phyloP scores from a whole-genome alignment of 2,888 invertebrate genomes.

The Antheraea yamamai region DNA sequence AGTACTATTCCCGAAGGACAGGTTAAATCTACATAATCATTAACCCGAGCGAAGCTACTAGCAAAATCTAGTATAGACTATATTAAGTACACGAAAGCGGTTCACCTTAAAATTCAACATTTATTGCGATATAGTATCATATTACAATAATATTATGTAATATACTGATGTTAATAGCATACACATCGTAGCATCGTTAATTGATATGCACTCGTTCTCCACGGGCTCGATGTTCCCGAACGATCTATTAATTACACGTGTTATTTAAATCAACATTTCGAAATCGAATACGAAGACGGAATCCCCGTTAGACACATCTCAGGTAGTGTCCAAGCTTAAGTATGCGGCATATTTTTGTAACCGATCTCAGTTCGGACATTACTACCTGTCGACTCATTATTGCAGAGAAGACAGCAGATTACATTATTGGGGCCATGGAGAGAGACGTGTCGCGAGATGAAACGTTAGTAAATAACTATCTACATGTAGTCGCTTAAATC shows the following conservation, averaged over 20 bases:
- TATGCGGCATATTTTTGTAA: conserved; percentile 9
- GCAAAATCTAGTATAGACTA: not conserved
- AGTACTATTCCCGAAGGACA: too few species aligned
- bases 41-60: too few species aligned
- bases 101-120: not conserved
- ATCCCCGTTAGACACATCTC: conserved; percentile 2
- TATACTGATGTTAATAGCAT: not conserved
- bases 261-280: conserved; percentile 12
- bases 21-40: too few species aligned
- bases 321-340: conserved; percentile 3
- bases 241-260: conserved; percentile 10
- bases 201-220: not conserved
- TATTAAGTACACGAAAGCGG: not conserved
- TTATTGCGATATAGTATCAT: not conserved
- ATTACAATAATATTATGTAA: not conserved
- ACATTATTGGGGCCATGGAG: not conserved
- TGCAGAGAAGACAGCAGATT: not conserved
- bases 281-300: not conserved
- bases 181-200: not conserved
- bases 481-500: not conserved
- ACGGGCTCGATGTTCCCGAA: not conserved
- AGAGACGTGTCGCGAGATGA: not conserved
- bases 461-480: not conserved
- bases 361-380: not conserved
- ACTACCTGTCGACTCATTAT: not conserved